These are phyloP conservation scores for Neoitamus cyanurus DNA, from an alignment of 2,888 invertebrate genomes.

Conservation along the genomic window DNA sequence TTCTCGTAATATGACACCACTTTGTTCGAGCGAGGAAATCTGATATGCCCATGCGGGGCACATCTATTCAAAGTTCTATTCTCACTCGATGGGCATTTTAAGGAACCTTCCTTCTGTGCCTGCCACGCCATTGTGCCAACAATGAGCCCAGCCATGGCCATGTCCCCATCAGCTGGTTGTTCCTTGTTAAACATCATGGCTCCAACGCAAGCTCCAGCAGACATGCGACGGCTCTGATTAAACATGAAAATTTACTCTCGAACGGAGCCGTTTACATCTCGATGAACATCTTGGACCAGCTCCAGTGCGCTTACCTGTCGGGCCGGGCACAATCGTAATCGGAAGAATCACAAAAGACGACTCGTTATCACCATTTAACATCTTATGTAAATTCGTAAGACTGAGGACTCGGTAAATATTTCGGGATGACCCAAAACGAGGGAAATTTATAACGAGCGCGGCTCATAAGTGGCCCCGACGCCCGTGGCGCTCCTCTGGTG, in stretches of 20 bases:
- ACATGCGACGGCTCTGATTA: conserved; percentile 1
- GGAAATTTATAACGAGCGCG: not conserved
- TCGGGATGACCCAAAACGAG: not conserved
- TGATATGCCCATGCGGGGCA: not conserved
- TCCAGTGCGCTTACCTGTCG: not conserved
- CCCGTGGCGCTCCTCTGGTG: not conserved
- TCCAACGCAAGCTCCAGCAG: conserved; percentile 8
- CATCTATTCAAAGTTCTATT: conserved; percentile 20
- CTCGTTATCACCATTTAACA: conserved; percentile 31
- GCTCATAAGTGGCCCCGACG: not conserved
- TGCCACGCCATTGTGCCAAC: not conserved
- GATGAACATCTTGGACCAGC: conserved; percentile 20
- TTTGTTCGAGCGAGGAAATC: conserved; percentile 7
- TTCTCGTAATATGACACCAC: conserved; percentile 8
- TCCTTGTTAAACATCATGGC: conserved; percentile 21
- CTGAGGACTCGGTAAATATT: not conserved
- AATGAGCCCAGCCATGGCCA: not conserved
- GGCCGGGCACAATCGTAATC: not conserved
- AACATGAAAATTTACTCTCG: conserved; percentile 25
- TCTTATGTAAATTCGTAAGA: conserved; percentile 21
- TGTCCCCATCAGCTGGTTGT: not conserved
- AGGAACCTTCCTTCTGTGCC: not conserved
- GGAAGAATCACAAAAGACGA: conserved; percentile 19
- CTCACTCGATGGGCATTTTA: not conserved
- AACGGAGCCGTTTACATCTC: not conserved